Conservation (phyloP, 2,113 vertebrate species). For the Balaeniceps rex region DNA sequence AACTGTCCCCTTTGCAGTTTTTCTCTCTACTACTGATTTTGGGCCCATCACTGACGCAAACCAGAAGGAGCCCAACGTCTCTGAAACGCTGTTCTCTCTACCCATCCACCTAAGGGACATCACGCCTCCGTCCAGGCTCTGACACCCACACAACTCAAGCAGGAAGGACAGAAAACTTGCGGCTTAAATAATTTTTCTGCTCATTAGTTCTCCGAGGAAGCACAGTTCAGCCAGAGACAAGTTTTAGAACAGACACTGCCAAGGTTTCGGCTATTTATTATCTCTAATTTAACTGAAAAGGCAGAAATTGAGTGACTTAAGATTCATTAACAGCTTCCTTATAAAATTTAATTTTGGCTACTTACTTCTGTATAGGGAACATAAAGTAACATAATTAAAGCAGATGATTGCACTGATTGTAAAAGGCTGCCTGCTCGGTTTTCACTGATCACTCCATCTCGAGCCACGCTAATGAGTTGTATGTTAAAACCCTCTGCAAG, state of each 20-base stretch:
- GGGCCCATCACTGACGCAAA: not conserved
- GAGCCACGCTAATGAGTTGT: not conserved
- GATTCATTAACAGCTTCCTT: conserved; percentile 34
- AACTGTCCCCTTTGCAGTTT: not conserved
- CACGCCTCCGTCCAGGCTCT: not conserved
- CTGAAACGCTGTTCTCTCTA: not conserved
- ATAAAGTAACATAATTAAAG: conserved; percentile 38
- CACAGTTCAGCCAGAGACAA: not conserved
- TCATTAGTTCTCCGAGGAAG: conserved; percentile 11
- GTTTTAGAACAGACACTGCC: not conserved
- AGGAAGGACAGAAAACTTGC: not conserved
- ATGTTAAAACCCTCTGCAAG: conserved; percentile 19
- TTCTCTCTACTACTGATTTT: not conserved
- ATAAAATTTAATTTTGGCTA: conserved; percentile 26
- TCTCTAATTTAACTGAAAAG: conserved; percentile 21
- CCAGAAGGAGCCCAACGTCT: not conserved
- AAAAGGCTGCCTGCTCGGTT: not conserved
- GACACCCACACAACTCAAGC: not conserved
- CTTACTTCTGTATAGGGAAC: conserved; percentile 26
- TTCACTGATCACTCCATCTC: not conserved
- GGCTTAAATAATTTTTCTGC: not conserved
- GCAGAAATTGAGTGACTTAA: conserved; percentile 34
- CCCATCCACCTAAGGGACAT: not conserved
- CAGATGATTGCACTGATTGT: not conserved
- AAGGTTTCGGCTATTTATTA: conserved; percentile 20